Base-by-base conservation (phyloP, 2,888 invertebrate species). In the Malachius bipustulatus region DNA sequence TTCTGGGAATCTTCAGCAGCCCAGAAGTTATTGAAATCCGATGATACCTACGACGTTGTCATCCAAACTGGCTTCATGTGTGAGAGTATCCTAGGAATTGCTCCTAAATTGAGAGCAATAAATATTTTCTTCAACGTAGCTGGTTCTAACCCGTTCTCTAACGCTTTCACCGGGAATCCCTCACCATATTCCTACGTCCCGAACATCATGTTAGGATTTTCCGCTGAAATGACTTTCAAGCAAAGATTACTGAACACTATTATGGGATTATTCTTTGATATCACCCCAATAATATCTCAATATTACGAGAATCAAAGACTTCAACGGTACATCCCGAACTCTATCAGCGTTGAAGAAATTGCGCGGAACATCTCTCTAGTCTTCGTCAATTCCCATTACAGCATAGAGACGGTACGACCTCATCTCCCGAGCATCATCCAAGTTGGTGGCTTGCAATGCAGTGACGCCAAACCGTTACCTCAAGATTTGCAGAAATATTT, bases 401-500 rank as follows among this genome's bases (percentile, higher is more conserved):
- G 50, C 28, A 48, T 52, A 8, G 54, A 55, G 44, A 38, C 42
- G 13, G 47, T 51, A n/a, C 39, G 51, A 32, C 54, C 57, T 1
- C 48, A 50, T 31, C 37, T 55, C n/a, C 55, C 57, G 2, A 54
- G 48, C 36, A 50, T 55, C 35, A 48, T 57, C 8, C 50, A 50
- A 35, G 48, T 56, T 14, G 56, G 52, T 11, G 57, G 56, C 3
- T 51, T 51, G 33, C 56, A 56, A 37, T 42, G 56, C 12, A 40
- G 48, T 30, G 44, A 46, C 27, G 36, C 39, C 0, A 43, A 51
- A 39, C 30, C 35, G 10, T 32, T 50, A 26, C 45, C 49, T 2
- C 11, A 43, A 27, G 44, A 47, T 16, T 31, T 52, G 11, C 35
- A 47, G 31, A 10, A 31, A 10, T 47, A 46, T 31, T 26, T 52